These are phyloP conservation scores for Halictus quadricinctus DNA, from an alignment of 2,888 invertebrate species.

Conservation along the genomic window DNA sequence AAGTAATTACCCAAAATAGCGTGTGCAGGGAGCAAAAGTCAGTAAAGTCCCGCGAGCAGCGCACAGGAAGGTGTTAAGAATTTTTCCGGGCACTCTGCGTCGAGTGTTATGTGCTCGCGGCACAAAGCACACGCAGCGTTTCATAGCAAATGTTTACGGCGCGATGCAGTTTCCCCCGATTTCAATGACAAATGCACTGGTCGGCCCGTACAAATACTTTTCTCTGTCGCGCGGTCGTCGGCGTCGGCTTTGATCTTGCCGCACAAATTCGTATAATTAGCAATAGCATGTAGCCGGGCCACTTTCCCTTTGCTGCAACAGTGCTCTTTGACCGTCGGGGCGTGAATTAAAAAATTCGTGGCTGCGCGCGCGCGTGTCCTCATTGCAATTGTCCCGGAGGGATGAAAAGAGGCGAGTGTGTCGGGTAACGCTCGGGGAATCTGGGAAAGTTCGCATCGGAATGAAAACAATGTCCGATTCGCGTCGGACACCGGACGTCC, in stretches of 20 bases:
- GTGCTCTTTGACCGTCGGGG: conserved; percentile 13
- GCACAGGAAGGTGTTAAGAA: background rate
- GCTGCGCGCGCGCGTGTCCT: background rate
- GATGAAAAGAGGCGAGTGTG: background rate
- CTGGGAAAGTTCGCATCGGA: conserved; percentile 40
- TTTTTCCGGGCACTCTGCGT: background rate
- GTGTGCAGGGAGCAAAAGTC: background rate
- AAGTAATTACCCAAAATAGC: no score
- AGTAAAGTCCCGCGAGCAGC: background rate
- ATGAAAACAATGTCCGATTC: conserved; percentile 58
- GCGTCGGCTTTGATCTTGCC: background rate
- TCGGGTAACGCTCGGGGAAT: conserved; percentile 19
- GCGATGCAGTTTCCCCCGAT: background rate
- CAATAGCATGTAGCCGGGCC: background rate
- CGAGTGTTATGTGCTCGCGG: background rate
- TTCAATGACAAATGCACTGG: background rate
- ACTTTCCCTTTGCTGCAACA: background rate
- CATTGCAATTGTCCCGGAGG: conserved; percentile 20
- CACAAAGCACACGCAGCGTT: background rate
- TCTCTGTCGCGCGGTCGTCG: background rate
- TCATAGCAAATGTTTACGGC: background rate
- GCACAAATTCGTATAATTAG: conserved; percentile 7
- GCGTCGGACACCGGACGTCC: conserved; percentile 5
- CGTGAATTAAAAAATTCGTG: conserved; percentile 7
- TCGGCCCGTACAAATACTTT: background rate